A percentile compares a stretch with the other conserved stretches of the same genome.
Conservation (phyloP, 2,797 vertebrate species). For the Pangasius djambal region DNA sequence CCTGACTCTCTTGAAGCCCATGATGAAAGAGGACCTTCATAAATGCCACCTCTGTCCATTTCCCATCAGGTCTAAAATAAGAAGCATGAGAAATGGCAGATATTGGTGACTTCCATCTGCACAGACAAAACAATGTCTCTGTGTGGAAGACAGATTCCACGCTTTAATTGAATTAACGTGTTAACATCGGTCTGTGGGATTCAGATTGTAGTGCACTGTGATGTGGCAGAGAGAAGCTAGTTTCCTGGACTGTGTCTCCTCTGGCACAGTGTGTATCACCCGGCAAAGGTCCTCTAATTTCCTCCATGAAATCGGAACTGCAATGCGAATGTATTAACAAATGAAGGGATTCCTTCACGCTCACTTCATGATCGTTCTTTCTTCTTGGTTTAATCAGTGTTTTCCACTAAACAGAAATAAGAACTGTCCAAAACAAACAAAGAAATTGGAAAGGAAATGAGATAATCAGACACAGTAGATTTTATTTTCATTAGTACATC, state of each 20-base stretch:
- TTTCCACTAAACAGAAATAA: neutral
- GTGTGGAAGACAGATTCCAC: conserved; percentile 52
- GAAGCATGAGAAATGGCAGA: conserved; percentile 56
- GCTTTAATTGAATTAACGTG: conserved; percentile 63
- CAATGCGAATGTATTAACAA: neutral
- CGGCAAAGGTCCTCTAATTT: conserved; percentile 38
- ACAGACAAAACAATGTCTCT: conserved; percentile 54
- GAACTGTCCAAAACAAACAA: neutral
- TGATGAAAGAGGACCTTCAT: conserved; percentile 57
- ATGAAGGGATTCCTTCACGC: neutral
- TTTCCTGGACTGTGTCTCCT: conserved; percentile 41
- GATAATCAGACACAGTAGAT: neutral
- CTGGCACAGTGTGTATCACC: conserved; percentile 39
- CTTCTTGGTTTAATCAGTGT: neutral
- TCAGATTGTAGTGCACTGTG: conserved; percentile 48
- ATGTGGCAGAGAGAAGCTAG: conserved; percentile 36
- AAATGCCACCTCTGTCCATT: conserved; percentile 50
- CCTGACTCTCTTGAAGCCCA: conserved; percentile 42
- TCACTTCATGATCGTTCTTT: neutral
- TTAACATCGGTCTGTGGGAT: conserved; percentile 57
- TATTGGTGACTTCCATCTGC: conserved; percentile 55
- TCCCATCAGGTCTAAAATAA: conserved; percentile 62
- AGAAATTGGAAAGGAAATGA: neutral
- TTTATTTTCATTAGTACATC: neutral
- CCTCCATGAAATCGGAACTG: conserved; percentile 26